A percentile compares a stretch with the other conserved stretches of the same genome.
Conservation (phyloP, 2,113 vertebrate genomes). For the Nothobranchius furzeri region DNA sequence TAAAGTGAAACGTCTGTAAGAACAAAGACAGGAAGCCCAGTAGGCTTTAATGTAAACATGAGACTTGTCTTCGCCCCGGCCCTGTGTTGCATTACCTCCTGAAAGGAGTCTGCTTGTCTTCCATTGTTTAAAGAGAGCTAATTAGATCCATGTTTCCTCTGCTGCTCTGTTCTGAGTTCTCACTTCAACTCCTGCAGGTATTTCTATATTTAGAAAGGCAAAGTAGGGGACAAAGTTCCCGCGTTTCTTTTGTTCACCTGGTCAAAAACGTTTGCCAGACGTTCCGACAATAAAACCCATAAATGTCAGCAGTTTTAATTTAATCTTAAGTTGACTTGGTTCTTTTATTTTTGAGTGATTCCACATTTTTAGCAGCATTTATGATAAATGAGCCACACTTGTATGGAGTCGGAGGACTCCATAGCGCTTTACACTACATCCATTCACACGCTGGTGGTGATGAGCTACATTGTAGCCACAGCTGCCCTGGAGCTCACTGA, state of each 20-base stretch:
- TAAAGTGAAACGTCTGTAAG: not conserved
- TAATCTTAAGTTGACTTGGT: too few relatives aligned
- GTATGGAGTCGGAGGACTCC: too few relatives aligned
- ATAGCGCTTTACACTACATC: too few relatives aligned
- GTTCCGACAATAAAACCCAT: not conserved
- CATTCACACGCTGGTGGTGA: too few relatives aligned
- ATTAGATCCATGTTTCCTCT: not conserved
- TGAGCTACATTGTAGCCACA: too few relatives aligned
- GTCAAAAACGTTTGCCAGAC: not conserved
- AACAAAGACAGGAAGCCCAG: not conserved
- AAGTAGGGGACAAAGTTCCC: not conserved
- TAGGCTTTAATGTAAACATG: too few relatives aligned
- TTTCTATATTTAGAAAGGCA: not conserved
- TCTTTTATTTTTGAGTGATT: too few relatives aligned
- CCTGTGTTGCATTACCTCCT: not conserved
- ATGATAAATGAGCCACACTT: too few relatives aligned
- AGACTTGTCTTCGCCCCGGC: not conserved
- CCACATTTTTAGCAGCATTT: too few relatives aligned
- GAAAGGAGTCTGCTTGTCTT: not conserved
- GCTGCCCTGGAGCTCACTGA: too few relatives aligned
- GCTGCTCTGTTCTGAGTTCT: not conserved
- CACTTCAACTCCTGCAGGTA: not conserved
- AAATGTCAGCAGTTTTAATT: too few relatives aligned
- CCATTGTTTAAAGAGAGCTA: not conserved
- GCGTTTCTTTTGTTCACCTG: not conserved